Evolutionary conservation across 2,113 vertebrate species (phyloP).

Genomic region (Zootoca vivipara): DNA sequence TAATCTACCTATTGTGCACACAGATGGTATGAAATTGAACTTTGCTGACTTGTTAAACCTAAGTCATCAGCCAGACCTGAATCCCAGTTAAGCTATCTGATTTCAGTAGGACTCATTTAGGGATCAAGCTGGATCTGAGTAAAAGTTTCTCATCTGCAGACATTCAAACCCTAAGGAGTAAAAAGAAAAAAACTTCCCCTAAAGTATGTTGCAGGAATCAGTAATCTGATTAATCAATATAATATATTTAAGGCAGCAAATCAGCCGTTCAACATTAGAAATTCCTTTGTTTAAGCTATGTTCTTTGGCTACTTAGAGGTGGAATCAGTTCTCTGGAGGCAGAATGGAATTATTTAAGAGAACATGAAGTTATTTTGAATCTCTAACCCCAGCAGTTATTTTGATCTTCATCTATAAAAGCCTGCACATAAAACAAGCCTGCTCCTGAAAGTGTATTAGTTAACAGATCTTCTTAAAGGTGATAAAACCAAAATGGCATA

Average conservation of each 20-base stretch:
- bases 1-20: neutral
- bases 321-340: conserved; percentile 15
- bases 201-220: conserved; percentile 20
- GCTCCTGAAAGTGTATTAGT: conserved; percentile 41
- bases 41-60: conserved; percentile 19
- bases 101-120: neutral
- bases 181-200: conserved; percentile 38
- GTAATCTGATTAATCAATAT: neutral
- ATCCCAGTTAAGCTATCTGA: neutral
- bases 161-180: accelerated
- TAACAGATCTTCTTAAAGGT: conserved; percentile 36
- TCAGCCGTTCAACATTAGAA: conserved; percentile 23
- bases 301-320: neutral
- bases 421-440: conserved; percentile 8
- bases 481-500: accelerated
- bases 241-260: neutral
- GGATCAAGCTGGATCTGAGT: conserved; percentile 20
- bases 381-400: conserved; percentile 30
- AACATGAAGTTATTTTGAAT: conserved; percentile 33
- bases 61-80: neutral
- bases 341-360: conserved; percentile 15
- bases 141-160: conserved; percentile 35
- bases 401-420: conserved; percentile 9
- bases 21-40: conserved; percentile 40
- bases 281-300: neutral